These are phyloP conservation scores for Tillus elongatus DNA, from an alignment of 2,888 invertebrate genomes.

Conservation along the genomic window DNA sequence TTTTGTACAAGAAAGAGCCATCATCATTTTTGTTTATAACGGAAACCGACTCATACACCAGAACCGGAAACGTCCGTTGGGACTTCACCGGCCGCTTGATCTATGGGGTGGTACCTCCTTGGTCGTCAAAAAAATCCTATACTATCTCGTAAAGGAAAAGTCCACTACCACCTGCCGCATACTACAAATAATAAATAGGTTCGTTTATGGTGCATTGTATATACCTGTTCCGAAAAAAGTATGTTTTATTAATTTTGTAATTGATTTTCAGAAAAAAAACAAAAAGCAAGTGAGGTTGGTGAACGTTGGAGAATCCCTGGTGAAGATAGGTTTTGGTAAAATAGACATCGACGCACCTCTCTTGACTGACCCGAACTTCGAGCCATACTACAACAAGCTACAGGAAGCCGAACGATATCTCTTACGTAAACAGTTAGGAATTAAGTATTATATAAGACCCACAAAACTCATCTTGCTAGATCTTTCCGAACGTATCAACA, in stretches of 20 bases:
- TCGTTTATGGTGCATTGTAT: too few species aligned
- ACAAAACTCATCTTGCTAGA: constrained; percentile 27
- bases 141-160: too few species aligned
- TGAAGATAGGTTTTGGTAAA: constrained; percentile 62
- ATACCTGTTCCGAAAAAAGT: too few species aligned
- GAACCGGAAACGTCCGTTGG: too few species aligned
- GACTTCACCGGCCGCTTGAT: too few species aligned
- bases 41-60: too few species aligned
- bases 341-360: constrained; percentile 57
- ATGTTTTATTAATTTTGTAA: neutral
- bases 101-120: too few species aligned
- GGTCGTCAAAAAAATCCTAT: too few species aligned
- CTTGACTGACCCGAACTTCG: constrained; percentile 31
- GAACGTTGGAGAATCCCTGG: constrained; percentile 47
- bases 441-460: constrained; percentile 44
- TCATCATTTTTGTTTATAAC: too few species aligned
- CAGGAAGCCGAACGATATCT: constrained; percentile 42
- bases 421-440: constrained; percentile 42
- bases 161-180: too few species aligned
- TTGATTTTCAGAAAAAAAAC: neutral
- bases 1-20: too few species aligned
- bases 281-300: constrained; percentile 37
- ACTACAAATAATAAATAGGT: too few species aligned
- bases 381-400: constrained; percentile 40
- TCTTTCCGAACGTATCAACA: constrained; percentile 18